Percentiles rank a stretch among this genome's conserved stretches.
phyloP scores from a whole-genome alignment of 1,140 invertebrate species.

The Zaprionus kolodkinae region DNA sequence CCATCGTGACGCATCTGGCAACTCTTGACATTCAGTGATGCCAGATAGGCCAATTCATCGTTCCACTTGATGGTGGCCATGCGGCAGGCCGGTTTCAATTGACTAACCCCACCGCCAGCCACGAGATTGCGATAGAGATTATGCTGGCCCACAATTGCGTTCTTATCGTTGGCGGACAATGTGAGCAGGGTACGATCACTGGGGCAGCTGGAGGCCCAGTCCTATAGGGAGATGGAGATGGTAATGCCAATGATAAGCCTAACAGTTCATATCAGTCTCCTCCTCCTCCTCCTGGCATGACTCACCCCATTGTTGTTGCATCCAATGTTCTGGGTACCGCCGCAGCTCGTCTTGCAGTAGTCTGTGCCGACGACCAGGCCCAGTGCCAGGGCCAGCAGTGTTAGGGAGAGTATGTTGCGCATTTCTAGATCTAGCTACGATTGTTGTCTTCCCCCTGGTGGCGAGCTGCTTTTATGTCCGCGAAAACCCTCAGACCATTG shows the following conservation, averaged over 20 bases:
- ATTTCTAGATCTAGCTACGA: constrained; percentile 42
- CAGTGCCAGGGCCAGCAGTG: constrained; percentile 30
- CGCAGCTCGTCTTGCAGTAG: constrained; percentile 61
- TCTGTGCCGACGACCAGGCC: constrained; percentile 45
- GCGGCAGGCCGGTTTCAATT: constrained; percentile 61
- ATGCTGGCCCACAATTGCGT: constrained; percentile 45
- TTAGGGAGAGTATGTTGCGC: constrained; percentile 36
- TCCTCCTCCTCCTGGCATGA: too few species aligned
- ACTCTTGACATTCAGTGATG: constrained; percentile 65
- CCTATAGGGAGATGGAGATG: constrained; percentile 8
- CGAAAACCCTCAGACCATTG: neutral
- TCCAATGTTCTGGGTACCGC: constrained; percentile 53
- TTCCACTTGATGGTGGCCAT: constrained; percentile 80
- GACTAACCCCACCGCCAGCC: constrained; percentile 55
- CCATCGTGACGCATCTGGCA: constrained; percentile 69
- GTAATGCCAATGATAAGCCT: too few species aligned
- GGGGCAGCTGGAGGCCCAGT: constrained; percentile 56
- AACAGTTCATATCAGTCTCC: too few species aligned
- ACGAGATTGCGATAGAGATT: constrained; percentile 67
- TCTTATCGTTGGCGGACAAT: constrained; percentile 38
- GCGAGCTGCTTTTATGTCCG: constrained; percentile 50
- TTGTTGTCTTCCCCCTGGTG: constrained; percentile 24
- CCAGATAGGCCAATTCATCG: constrained; percentile 69
- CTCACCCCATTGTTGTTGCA: constrained; percentile 67
- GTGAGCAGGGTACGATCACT: constrained; percentile 44